Evolutionary conservation across 2,113 vertebrate genomes (phyloP), one percentile per base, ranked within the genome.

Genomic region (Xiphias gladius): DNA sequence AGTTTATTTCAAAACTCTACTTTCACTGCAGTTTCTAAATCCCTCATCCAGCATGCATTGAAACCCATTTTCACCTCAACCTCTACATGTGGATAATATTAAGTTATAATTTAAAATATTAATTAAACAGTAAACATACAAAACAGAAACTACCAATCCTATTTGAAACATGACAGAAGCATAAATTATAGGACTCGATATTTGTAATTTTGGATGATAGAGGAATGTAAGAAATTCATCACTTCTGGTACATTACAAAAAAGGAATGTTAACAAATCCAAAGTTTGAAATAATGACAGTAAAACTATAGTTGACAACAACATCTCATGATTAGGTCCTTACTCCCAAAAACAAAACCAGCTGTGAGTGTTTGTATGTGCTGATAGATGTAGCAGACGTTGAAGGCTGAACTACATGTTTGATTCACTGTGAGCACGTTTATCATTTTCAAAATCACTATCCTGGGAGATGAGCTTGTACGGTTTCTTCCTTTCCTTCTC

Each of bases 401-500:
- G 2, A 30, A 14, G 32, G 35, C 10, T 26, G 46, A 61, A 57
- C 94, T 97, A 99, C 97, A 99, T 99, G 96, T 97, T 97, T 64
- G 97, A 99, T 94, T 99, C 98, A 10, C 95, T 97, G 80, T 99
- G 97, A 65, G 88, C 61, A 8, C 95, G 94, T 89, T 97, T 98
- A 83, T 97, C 97, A 0, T 96, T 96, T 82, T 99, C 97, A 8
- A 94, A 92, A 58, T 96, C 94, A 11, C 95, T 97, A 87, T 98
- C 97, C 94, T 98, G 97, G 1, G 96, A 96, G 82, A 99, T 97
- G 86, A 97, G 96, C 79, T 98, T 97, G 91, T 99, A 99, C 0
- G 97, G 97, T 85, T 99, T 99, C 96, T 98, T 99, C 95, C 97
- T 96, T 89, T 99, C 97, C 6, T 97, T 98, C 92, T 99, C 98